Base-by-base conservation (phyloP, 2,113 vertebrate species). In the Crocuta crocuta region DNA sequence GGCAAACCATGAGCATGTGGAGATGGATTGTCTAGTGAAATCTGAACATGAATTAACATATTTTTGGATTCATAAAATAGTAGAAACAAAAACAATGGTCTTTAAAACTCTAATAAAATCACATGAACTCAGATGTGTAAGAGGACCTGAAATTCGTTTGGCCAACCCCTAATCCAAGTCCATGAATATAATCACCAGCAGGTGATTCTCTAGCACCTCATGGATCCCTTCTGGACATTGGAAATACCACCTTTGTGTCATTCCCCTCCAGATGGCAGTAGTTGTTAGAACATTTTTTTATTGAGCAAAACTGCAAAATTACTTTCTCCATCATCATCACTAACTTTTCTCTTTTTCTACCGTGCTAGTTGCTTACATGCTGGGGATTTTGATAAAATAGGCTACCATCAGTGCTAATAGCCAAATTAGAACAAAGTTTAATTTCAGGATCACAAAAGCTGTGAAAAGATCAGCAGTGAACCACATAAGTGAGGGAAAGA, bases 91-190 rank as follows among this genome's bases (percentile, higher is more conserved):
- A 58, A 55, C 8, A 50, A 33, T 13, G 53, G 9, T 63, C 65
- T 71, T 89, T 83, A 97, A 95, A 97, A 48, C 74, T 87, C 43
- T 63, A 90, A 89, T 80, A 76, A 74, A 78, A 88, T 76, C 28
- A 31, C 16, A 39, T 33, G 2, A 88, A 76, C 31, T 70, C 81
- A 73, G 48, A 87, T 70, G 5, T n/a, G 1, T 65, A 63, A 76
- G 66, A 48, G 66, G 89, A 10, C 7, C 91, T 78, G 55, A 89
- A 48, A 48, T 66, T 92, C 35, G 70, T 70, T 70, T 90, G 78
- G 15, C 43, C 35, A 80, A 55, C 4, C 24, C 4, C 19, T 63
- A 50, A 28, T 63, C 55, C 10, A 53, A 12, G 74, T 26, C 58
- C 53, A 58, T 45, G 17, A 71, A n/a, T 45, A 23, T 35, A 74